Conservation (phyloP, 1,140 invertebrate genomes). For the Temnothorax nylanderi region DNA sequence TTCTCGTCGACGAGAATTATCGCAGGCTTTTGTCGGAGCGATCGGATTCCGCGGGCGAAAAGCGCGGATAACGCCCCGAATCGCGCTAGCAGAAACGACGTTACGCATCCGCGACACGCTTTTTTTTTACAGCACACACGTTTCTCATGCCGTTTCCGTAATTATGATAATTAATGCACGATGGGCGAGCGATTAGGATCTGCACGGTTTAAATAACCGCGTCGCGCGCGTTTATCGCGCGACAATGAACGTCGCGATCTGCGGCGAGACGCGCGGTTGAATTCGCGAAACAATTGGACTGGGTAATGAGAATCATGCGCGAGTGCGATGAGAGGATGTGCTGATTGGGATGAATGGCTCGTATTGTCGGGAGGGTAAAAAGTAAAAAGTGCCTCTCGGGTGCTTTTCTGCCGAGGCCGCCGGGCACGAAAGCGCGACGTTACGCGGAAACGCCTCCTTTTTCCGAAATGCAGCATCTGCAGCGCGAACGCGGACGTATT, state of each 20-base stretch:
- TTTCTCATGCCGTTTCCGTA: not conserved
- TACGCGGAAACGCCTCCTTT: not conserved
- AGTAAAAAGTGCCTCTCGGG: slow-evolving; percentile 77
- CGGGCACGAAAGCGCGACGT: not conserved
- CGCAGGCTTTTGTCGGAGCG: not conserved
- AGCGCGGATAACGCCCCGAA: not conserved
- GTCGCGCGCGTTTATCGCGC: not conserved
- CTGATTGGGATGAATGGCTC: slow-evolving; percentile 83
- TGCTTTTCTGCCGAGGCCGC: slow-evolving; percentile 72
- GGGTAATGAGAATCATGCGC: slow-evolving; percentile 81
- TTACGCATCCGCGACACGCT: not conserved
- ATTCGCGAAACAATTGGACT: slow-evolving; percentile 80
- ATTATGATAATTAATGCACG: not conserved
- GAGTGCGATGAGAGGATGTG: slow-evolving; percentile 83
- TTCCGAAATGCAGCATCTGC: not conserved
- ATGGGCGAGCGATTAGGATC: not conserved
- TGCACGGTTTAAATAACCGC: not conserved
- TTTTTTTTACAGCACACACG: not conserved
- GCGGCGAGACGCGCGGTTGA: slow-evolving; percentile 35
- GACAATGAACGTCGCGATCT: slow-evolving; percentile 13
- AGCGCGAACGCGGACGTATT: no score
- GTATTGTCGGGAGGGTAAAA: slow-evolving; percentile 80
- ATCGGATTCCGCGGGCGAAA: not conserved
- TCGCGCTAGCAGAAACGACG: not conserved
- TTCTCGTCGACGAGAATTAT: slow-evolving; percentile 5